Base-by-base conservation (phyloP, 2,888 invertebrate species). In the Xestia rhomboidea region DNA sequence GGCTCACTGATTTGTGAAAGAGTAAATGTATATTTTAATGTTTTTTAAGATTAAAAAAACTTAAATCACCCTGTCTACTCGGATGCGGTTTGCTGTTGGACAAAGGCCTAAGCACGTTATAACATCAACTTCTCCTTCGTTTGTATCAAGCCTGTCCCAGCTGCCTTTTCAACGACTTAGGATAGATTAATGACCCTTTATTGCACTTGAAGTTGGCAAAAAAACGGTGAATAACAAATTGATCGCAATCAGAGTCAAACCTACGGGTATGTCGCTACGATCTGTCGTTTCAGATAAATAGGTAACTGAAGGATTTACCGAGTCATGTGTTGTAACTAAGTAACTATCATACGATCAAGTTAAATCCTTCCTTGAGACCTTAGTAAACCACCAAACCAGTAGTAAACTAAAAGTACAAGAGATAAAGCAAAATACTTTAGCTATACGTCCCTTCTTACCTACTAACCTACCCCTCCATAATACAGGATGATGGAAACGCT, bases 1-100 rank as follows among this genome's bases (percentile, higher is more conserved):
- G 72, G 78, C 72, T 54, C 63, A 60, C 70, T 75, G 82, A 79
- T 82, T 64, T 68, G 54, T 38, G 54, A 46, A 41, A 68, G 63
- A 72, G 68, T 24, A 15, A 13, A 57, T 46, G 27, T 49, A 24
- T n/a, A 21, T 60, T 21, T 21, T 15, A 15, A 11, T 18, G 3
- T 24, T 15, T 60, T 57, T 27, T 21, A 1, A 8, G 2, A 2
- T 68, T 34, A 15, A 1, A 62, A 60, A 62, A 21, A 21, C 0
- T 62, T 62, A 0, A 30, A 30, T 34, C 10, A 34, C 21, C 21
- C 21, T 10, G 18, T 18, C 3, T 18, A 30, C 21, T 60, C 8
- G 30, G 60, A 18, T 30, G 13, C 6, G 30, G 30, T 18, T 2
- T 18, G 2, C 27, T 57, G 46, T 6, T 49, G 51, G 24, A 10